Evolutionary conservation across 2,888 invertebrate genomes (phyloP).

Genomic region (Achlya flavicornis): DNA sequence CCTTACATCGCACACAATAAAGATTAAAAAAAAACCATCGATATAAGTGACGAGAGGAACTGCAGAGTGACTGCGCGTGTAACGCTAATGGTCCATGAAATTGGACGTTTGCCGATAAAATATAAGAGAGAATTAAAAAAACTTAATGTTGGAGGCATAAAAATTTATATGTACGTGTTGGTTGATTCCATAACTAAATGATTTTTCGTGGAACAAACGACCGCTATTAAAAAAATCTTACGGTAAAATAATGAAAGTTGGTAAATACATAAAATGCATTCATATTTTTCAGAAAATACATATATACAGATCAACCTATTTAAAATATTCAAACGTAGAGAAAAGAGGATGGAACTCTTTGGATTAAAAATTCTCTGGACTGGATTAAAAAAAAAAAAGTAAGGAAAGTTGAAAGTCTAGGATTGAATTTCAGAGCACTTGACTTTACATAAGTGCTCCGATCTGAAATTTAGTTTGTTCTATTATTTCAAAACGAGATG

Average conservation of each 20-base stretch:
- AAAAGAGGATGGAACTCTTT: background rate
- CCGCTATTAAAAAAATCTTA: background rate
- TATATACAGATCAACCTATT: too few relatives aligned
- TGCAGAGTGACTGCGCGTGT: conserved; percentile 58
- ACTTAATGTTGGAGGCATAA: conserved; percentile 4
- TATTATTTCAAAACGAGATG: conserved; percentile 2
- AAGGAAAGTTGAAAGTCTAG: background rate
- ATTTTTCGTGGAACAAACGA: background rate
- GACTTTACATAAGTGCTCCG: background rate
- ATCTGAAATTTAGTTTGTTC: background rate
- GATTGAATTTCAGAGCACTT: background rate
- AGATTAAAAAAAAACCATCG: conserved; percentile 11
- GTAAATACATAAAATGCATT: background rate
- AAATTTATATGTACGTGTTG: background rate
- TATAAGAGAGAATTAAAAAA: conserved; percentile 30
- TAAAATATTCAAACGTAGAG: too few relatives aligned
- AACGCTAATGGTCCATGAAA: conserved; percentile 69
- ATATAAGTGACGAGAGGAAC: conserved; percentile 21
- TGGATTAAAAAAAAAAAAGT: too few relatives aligned
- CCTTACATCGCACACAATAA: conserved; percentile 21
- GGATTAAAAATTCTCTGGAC: too few relatives aligned
- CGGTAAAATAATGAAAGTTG: background rate
- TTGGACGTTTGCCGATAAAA: conserved; percentile 63
- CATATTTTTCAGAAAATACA: too few relatives aligned
- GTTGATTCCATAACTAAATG: conserved; percentile 4